Evolutionary conservation across 2,888 invertebrate species (phyloP).

Genomic region (Cosmorhoe ocellata): DNA sequence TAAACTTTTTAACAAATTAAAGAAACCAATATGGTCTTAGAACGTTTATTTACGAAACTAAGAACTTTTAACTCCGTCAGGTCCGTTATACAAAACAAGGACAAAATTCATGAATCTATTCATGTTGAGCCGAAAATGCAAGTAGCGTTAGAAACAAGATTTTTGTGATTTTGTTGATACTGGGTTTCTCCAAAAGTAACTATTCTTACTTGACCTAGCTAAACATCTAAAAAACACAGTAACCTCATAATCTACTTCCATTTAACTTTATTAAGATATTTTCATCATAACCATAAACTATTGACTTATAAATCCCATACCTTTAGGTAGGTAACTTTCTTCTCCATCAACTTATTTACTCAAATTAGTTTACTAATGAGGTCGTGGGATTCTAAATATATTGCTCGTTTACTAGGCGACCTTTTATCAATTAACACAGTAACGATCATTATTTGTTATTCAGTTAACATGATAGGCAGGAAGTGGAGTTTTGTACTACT

Average conservation of each 20-base stretch:
- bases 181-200: constrained; percentile 25
- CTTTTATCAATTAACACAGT: constrained; percentile 62
- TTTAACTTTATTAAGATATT: constrained; percentile 17
- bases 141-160: constrained; percentile 25
- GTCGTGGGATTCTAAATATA: constrained; percentile 4
- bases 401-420: constrained; percentile 37
- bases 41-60: no score
- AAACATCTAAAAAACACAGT: constrained; percentile 21
- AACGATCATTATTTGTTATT: constrained; percentile 58
- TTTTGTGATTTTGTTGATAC: constrained; percentile 7
- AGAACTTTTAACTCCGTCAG: no score
- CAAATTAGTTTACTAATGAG: not conserved
- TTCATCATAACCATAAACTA: constrained; percentile 19
- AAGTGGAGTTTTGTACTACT: constrained; percentile 52
- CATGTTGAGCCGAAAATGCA: constrained; percentile 21
- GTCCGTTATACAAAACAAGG: constrained; percentile 17
- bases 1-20: no score
- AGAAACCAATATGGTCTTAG: no score
- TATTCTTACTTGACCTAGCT: constrained; percentile 29
- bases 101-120: no score
- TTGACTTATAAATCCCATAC: constrained; percentile 10
- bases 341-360: constrained; percentile 14
- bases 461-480: constrained; percentile 68
- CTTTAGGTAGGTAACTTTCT: constrained; percentile 6
- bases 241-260: constrained; percentile 33